Evolutionary conservation across 2,797 vertebrate species (phyloP).

Genomic region (Crotalus adamanteus): DNA sequence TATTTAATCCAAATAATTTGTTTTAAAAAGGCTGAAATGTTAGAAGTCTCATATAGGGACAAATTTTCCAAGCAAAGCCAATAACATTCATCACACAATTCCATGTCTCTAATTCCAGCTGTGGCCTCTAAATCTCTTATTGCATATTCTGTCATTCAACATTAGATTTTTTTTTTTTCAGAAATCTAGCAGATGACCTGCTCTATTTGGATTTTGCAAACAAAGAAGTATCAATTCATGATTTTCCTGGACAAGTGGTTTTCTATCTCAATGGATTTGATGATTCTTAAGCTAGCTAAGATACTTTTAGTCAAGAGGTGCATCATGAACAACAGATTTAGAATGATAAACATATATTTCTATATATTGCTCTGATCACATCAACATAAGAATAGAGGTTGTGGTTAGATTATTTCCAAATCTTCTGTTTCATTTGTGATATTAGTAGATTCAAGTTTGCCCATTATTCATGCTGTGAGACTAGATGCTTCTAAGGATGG

Average conservation of each 20-base stretch:
- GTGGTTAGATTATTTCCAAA: neutral
- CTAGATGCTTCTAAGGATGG: neutral
- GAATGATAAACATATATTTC: neutral
- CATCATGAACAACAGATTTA: neutral
- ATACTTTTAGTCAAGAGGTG: neutral
- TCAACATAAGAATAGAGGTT: neutral
- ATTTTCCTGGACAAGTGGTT: neutral
- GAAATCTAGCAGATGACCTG: neutral
- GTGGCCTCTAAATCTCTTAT: neutral
- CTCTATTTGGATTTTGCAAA: constrained; percentile 17
- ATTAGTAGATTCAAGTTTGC: neutral
- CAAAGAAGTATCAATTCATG: neutral
- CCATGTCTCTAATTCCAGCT: neutral
- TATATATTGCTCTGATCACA: neutral
- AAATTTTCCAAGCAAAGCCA: constrained; percentile 7
- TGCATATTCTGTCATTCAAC: neutral
- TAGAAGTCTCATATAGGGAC: rapidly evolving
- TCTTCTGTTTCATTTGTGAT: neutral
- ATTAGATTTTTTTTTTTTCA: neutral
- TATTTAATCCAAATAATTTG: neutral
- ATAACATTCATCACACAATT: constrained; percentile 11
- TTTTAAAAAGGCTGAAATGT: rapidly evolving
- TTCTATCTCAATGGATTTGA: neutral
- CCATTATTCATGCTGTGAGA: neutral
- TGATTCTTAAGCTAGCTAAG: neutral